Conservation (phyloP, 2,797 vertebrate genomes). For the Danionella dracula region DNA sequence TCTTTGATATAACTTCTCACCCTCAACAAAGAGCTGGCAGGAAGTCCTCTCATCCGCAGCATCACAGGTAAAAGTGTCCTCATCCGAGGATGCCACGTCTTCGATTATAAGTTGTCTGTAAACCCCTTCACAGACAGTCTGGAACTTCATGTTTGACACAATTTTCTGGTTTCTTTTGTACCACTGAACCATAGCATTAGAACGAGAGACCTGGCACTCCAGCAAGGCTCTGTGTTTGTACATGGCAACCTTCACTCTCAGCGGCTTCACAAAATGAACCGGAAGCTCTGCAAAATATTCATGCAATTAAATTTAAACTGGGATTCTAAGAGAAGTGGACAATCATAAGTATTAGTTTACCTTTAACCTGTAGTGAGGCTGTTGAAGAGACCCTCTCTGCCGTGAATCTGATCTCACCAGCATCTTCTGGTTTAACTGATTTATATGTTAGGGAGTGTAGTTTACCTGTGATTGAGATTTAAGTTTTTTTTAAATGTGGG, state of each 20-base stretch:
- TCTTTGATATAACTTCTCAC: constrained; percentile 57
- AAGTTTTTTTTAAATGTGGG: no score
- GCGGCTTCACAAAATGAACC: constrained; percentile 80
- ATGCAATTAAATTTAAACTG: background rate
- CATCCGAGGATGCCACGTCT: constrained; percentile 80
- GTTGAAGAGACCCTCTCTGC: constrained; percentile 83
- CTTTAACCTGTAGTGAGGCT: constrained; percentile 82
- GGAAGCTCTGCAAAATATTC: constrained; percentile 89
- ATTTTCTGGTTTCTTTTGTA: constrained; percentile 77
- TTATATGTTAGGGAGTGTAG: constrained; percentile 72
- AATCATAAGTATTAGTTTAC: constrained; percentile 52
- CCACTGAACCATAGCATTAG: constrained; percentile 84
- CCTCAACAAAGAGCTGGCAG: constrained; percentile 91
- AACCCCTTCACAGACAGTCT: constrained; percentile 80
- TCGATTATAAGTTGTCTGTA: constrained; percentile 90
- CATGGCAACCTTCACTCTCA: constrained; percentile 89
- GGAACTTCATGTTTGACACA: constrained; percentile 70
- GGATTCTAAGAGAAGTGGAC: background rate
- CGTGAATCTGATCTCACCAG: constrained; percentile 85
- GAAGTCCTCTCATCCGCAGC: constrained; percentile 84
- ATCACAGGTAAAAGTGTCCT: constrained; percentile 89
- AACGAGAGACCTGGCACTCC: constrained; percentile 90
- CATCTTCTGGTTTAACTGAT: constrained; percentile 79
- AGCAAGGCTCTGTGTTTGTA: constrained; percentile 84
- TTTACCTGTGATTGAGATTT: constrained; percentile 66